Evolutionary conservation across 2,888 invertebrate species (phyloP), one percentile per base, ranked within the genome.

Genomic region (Cosmia trapezina): DNA sequence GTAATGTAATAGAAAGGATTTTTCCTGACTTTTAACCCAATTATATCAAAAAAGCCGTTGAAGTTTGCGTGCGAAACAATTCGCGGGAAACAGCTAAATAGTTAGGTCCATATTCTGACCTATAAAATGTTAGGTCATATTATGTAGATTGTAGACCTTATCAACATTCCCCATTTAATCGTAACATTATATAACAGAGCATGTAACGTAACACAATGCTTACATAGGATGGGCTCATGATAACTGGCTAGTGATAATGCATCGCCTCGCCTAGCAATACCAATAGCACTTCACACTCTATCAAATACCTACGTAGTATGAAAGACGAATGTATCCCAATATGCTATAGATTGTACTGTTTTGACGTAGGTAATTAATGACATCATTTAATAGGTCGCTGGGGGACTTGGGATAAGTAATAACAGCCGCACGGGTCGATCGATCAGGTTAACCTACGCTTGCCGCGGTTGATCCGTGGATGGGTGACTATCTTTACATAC

Each of bases 231-330:
- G 62, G 37, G 43, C 57, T 61, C 54, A 57, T 54, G 70, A 83
- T 83, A 79, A 83, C 72, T 43, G 47, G 28, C 64, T 62, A 47
- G 54, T 61, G 83, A 83, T 86, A 81, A 84, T 81, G 59, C 47
- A 60, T 53, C 17, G 43, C 54, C 49, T 53, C 17, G 43, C 54
- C 49, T 54, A 53, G 54, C 60, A 73, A 70, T 65, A 56, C 12
- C 28, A 28, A 28, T 28, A 28, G 54, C 43, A 84, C 70, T 76
- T 57, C 54, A 75, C 61, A 41, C 54, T 33, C 28, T 71, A 81
- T 64, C 59, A 22, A 47, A 56, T 47, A n/a, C n/a, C n/a, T n/a
- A 70, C 49, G 54, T 43, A 59, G 47, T n/a, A 28, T 53, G 63
- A 64, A 64, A 66, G 65, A 66, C 54, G 14, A 43, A 41, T 11